phyloP scores from a whole-genome alignment of 1,140 invertebrate species.

The Yoshiicerus persimilis region DNA sequence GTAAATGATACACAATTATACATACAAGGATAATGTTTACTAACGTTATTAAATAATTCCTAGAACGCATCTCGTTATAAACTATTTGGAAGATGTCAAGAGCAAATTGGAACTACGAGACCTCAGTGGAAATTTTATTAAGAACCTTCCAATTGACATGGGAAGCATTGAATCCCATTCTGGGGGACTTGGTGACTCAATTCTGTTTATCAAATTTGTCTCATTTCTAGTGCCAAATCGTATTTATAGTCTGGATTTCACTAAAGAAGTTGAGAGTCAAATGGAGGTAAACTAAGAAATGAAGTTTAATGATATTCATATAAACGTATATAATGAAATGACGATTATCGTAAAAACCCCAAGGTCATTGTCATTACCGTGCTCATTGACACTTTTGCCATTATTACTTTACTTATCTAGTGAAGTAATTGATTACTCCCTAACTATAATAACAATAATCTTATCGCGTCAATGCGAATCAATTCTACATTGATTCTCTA shows the following conservation, averaged over 20 bases:
- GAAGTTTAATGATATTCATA: no score
- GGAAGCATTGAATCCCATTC: conserved; percentile 75
- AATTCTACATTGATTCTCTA: no score
- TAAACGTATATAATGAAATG: no score
- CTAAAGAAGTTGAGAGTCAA: conserved; percentile 63
- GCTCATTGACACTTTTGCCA: no score
- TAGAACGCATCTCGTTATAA: conserved; percentile 14
- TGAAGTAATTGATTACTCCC: no score
- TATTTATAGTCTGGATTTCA: conserved; percentile 84
- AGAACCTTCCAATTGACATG: conserved; percentile 70
- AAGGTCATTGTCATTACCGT: no score
- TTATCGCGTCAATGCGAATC: no score
- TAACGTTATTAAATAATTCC: not conserved
- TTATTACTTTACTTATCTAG: no score
- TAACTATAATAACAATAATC: no score
- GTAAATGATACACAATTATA: not conserved
- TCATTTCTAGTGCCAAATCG: conserved; percentile 93
- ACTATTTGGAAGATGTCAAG: conserved; percentile 24
- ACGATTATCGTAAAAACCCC: no score
- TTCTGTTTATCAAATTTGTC: conserved; percentile 91
- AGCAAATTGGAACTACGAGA: conserved; percentile 72
- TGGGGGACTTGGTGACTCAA: conserved; percentile 77
- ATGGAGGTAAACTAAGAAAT: conserved; percentile 52
- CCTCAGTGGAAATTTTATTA: conserved; percentile 71
- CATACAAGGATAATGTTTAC: no score